Evolutionary conservation across 2,888 invertebrate species (phyloP).

Genomic region (Drosophila cognata): DNA sequence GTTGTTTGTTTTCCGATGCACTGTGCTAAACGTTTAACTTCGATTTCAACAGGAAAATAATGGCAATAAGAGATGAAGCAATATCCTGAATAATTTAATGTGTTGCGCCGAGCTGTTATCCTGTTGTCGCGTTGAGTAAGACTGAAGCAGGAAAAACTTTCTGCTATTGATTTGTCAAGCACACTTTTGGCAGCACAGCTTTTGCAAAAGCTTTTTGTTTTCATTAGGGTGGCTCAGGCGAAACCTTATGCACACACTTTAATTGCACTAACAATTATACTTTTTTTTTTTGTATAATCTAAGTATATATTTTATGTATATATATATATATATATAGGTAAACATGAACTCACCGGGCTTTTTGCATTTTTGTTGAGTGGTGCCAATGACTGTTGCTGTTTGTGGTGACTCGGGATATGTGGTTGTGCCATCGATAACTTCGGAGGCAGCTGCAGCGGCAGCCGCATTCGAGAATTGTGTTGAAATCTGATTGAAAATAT

Average conservation of each 20-base stretch:
- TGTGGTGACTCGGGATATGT: slow-evolving; percentile 56
- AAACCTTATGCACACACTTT: background rate
- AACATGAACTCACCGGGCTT: slow-evolving; percentile 77
- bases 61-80: slow-evolving; percentile 5
- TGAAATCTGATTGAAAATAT: slow-evolving; percentile 80
- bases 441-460: slow-evolving; percentile 76
- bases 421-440: slow-evolving; percentile 78
- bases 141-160: slow-evolving; percentile 55
- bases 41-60: slow-evolving; percentile 21
- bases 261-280: slow-evolving; percentile 4
- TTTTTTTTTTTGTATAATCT: background rate
- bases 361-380: slow-evolving; percentile 61
- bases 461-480: slow-evolving; percentile 82
- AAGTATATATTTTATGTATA: background rate
- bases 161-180: slow-evolving; percentile 73
- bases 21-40: slow-evolving; percentile 22
- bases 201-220: slow-evolving; percentile 51
- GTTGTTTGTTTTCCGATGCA: slow-evolving; percentile 4
- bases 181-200: slow-evolving; percentile 44
- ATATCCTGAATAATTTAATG: slow-evolving; percentile 19
- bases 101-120: slow-evolving; percentile 52
- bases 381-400: slow-evolving; percentile 11
- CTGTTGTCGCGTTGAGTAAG: slow-evolving; percentile 71
- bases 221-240: slow-evolving; percentile 43
- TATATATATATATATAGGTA: background rate